These are phyloP conservation scores for Ornithoptera alexandrae DNA, from an alignment of 2,888 invertebrate species.

Conservation along the genomic window DNA sequence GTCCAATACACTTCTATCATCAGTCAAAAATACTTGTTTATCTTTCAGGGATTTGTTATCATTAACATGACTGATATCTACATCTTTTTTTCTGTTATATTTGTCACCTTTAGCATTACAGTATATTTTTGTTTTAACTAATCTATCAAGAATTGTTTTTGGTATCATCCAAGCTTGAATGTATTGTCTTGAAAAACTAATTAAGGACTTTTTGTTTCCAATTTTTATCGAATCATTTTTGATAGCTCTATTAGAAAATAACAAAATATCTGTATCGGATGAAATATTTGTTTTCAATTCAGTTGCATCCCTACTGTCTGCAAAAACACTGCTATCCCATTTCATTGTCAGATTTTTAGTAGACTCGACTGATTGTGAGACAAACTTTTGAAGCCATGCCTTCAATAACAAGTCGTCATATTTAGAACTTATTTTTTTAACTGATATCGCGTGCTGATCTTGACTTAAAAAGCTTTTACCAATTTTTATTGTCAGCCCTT, in stretches of 20 bases:
- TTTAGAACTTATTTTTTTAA: conserved; percentile 35
- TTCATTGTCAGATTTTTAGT: conserved; percentile 56
- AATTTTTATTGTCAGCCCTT: conserved; percentile 55
- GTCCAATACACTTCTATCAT: conserved; percentile 34
- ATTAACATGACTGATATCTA: conserved; percentile 45
- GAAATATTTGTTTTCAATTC: conserved; percentile 8
- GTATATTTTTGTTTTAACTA: conserved; percentile 34
- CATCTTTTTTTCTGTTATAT: conserved; percentile 39
- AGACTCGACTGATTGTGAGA: conserved; percentile 51
- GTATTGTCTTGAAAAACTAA: conserved; percentile 53
- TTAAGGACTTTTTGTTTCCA: conserved; percentile 41
- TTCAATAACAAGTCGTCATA: conserved; percentile 46
- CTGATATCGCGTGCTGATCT: background rate
- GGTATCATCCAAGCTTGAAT: conserved; percentile 70
- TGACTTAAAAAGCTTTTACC: conserved; percentile 30
- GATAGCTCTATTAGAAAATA: conserved; percentile 26
- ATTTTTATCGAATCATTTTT: conserved; percentile 34
- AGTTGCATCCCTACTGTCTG: conserved; percentile 57
- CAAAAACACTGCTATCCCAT: conserved; percentile 62
- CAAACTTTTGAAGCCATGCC: conserved; percentile 55
- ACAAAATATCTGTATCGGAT: conserved; percentile 12
- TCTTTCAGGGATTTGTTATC: background rate
- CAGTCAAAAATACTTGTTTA: background rate
- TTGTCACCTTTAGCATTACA: conserved; percentile 31
- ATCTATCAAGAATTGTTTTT: conserved; percentile 44